A percentile compares a stretch with the other conserved stretches of the same genome.
phyloP scores from a whole-genome alignment of 2,797 vertebrate genomes.

The Mastacembelus armatus region DNA sequence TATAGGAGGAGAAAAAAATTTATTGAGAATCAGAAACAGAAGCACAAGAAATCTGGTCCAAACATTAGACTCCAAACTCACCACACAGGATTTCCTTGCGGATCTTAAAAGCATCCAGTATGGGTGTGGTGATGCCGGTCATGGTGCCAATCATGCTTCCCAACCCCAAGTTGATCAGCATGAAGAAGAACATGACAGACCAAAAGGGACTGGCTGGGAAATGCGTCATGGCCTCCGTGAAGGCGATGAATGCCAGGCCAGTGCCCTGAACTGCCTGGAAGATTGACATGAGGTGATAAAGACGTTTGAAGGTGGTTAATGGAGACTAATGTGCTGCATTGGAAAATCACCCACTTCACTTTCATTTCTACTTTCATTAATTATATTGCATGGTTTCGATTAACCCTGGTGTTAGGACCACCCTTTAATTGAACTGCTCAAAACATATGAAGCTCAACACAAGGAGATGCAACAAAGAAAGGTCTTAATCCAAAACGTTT shows the following conservation, averaged over 20 bases:
- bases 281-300: neutral
- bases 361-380: neutral
- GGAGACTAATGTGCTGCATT: neutral
- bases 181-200: constrained; percentile 95
- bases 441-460: too few relatives aligned
- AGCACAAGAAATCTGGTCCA: neutral
- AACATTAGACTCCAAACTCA: constrained; percentile 62
- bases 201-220: constrained; percentile 95
- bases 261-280: constrained; percentile 93
- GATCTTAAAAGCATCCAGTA: constrained; percentile 88
- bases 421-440: too few relatives aligned
- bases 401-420: too few relatives aligned
- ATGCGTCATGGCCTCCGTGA: constrained; percentile 96
- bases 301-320: neutral
- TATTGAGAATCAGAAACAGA: constrained; percentile 16
- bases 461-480: too few relatives aligned
- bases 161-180: constrained; percentile 93
- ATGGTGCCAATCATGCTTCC: constrained; percentile 98
- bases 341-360: neutral
- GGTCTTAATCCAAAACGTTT: too few relatives aligned
- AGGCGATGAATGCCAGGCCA: constrained; percentile 94
- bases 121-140: constrained; percentile 92
- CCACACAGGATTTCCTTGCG: constrained; percentile 92
- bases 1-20: constrained; percentile 61
- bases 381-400: constrained; percentile 4